Percentiles rank a stretch among this genome's conserved stretches.
Conservation (phyloP, 1,140 invertebrate species). For the Pachyrhynchus sulphureomaculatus region DNA sequence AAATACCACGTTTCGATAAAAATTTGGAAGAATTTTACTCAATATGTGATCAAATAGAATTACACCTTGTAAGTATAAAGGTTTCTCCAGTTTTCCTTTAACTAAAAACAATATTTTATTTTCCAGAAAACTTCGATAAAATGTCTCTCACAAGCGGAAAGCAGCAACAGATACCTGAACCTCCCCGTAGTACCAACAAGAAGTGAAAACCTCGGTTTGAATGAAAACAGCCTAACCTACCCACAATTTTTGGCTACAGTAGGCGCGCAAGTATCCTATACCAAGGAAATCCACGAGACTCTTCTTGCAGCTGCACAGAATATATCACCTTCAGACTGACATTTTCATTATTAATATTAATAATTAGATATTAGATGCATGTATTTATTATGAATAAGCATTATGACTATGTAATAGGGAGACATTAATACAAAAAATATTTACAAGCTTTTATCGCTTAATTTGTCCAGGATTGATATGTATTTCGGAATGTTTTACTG, state of each 20-base stretch:
- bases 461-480: no score
- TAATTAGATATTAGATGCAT: no score
- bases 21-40: slow-evolving; percentile 92
- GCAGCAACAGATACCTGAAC: slow-evolving; percentile 78
- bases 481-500: no score
- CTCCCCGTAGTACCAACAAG: slow-evolving; percentile 71
- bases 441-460: no score
- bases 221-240: slow-evolving; percentile 73
- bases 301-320: slow-evolving; percentile 78
- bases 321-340: slow-evolving; percentile 56
- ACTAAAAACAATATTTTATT: slow-evolving; percentile 1
- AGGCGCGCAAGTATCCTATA: slow-evolving; percentile 78
- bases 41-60: slow-evolving; percentile 91
- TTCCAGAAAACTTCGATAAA: slow-evolving; percentile 82
- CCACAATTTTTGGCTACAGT: slow-evolving; percentile 84
- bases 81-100: no score
- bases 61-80: slow-evolving; percentile 80
- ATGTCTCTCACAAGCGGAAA: slow-evolving; percentile 77
- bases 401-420: no score
- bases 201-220: slow-evolving; percentile 64
- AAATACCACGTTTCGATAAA: slow-evolving; percentile 81
- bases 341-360: slow-evolving; percentile 38
- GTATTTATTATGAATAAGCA: no score
- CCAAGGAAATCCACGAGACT: slow-evolving; percentile 85
- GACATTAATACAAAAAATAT: no score